These are phyloP conservation scores for Theristicus caerulescens DNA, from an alignment of 2,113 vertebrate species.

Conservation along the genomic window DNA sequence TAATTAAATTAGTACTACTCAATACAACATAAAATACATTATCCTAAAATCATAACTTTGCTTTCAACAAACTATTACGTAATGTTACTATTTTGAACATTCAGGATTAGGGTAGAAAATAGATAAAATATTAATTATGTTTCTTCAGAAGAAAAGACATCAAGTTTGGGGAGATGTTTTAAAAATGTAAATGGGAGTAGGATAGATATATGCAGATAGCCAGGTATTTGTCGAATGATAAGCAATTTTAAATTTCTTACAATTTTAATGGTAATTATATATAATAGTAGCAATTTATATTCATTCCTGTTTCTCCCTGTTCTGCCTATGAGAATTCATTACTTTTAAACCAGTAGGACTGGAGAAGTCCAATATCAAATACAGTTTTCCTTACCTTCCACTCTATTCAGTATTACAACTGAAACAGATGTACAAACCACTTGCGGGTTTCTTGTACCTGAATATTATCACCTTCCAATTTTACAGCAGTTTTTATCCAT, in stretches of 20 bases:
- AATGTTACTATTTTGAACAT: not conserved
- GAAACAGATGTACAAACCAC: not conserved
- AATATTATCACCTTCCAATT: not conserved
- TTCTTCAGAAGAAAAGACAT: not conserved
- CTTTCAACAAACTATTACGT: not conserved
- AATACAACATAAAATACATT: not conserved
- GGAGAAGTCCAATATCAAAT: not conserved
- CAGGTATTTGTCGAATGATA: not conserved
- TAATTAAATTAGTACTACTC: not conserved
- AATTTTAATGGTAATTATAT: not conserved
- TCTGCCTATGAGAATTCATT: not conserved
- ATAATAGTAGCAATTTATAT: not conserved
- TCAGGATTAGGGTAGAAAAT: not conserved
- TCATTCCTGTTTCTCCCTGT: not conserved
- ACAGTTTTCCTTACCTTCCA: not conserved
- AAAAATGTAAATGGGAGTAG: not conserved
- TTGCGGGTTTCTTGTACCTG: not conserved
- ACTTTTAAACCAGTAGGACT: not conserved
- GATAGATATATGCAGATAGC: not conserved
- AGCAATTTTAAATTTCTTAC: not conserved
- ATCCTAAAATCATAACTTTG: not conserved
- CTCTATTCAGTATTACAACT: not conserved
- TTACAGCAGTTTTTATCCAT: not conserved
- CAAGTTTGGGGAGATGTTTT: not conserved
- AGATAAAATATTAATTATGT: not conserved